Evolutionary conservation across 2,113 vertebrate species (phyloP).

Genomic region (Onychostoma macrolepis): DNA sequence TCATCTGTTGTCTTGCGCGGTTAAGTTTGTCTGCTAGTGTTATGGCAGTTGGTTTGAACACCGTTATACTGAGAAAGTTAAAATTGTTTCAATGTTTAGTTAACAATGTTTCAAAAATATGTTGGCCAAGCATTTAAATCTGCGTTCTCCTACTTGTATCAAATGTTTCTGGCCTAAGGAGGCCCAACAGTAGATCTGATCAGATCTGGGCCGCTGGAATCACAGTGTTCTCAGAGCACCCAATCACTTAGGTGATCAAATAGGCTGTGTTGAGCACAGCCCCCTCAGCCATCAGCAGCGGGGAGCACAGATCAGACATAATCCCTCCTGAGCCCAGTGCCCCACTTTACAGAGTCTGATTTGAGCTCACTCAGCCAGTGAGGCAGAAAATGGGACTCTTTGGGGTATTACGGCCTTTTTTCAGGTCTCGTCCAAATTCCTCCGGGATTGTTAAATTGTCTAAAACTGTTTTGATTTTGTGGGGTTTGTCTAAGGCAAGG

Average conservation of each 20-base stretch:
- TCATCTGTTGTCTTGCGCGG: not conserved
- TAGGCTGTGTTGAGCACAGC: not conserved
- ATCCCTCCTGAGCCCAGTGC: constrained; percentile 55
- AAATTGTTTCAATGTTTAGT: not conserved
- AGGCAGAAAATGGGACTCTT: not conserved
- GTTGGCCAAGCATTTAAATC: not conserved
- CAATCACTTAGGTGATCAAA: constrained; percentile 44
- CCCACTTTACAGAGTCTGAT: constrained; percentile 54
- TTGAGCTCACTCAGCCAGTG: constrained; percentile 17
- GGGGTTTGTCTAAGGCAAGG: not conserved
- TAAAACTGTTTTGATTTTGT: constrained; percentile 32
- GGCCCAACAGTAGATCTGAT: not conserved
- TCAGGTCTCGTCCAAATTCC: constrained; percentile 32
- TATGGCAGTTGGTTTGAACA: not conserved
- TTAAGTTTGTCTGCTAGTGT: not conserved
- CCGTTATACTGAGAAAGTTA: not conserved
- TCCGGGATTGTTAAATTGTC: constrained; percentile 41
- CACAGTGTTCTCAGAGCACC: constrained; percentile 24
- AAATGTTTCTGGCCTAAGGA: not conserved
- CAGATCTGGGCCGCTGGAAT: not conserved
- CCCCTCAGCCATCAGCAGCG: constrained; percentile 20
- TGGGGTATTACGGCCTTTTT: not conserved
- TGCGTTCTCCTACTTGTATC: not conserved
- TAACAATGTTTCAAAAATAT: not conserved
- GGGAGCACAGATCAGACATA: constrained; percentile 50